phyloP scores from a whole-genome alignment of 1,140 invertebrate genomes.

The Neelides sp. region DNA sequence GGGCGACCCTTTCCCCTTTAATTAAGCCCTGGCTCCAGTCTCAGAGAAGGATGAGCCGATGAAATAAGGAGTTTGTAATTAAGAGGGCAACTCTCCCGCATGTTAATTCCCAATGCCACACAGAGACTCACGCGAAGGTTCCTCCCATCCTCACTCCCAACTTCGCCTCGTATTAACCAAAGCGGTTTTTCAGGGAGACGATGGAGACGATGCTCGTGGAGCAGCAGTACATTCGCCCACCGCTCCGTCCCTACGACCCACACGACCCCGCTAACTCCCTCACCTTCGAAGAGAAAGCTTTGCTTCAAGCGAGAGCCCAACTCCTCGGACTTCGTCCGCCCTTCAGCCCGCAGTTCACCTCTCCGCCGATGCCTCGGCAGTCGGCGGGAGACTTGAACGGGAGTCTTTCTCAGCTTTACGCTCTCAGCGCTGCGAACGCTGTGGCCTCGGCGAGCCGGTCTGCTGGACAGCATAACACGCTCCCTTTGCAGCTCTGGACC shows the following conservation, averaged over 20 bases:
- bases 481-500: slow-evolving; percentile 34
- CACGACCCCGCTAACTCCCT: slow-evolving; percentile 56
- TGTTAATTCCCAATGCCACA: too few species aligned
- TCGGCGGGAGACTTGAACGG: slow-evolving; percentile 24
- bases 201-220: slow-evolving; percentile 70
- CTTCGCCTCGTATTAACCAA: too few species aligned
- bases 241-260: slow-evolving; percentile 57
- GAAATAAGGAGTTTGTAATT: too few species aligned
- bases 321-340: slow-evolving; percentile 27
- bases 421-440: slow-evolving; percentile 29
- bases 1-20: too few species aligned
- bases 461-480: slow-evolving; percentile 13
- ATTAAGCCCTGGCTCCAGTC: too few species aligned
- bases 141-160: too few species aligned
- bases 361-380: slow-evolving; percentile 30
- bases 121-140: too few species aligned
- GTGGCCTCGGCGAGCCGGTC: neutral
- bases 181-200: slow-evolving; percentile 52
- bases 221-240: slow-evolving; percentile 58
- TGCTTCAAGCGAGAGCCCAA: slow-evolving; percentile 38
- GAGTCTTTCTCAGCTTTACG: slow-evolving; percentile 31
- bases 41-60: too few species aligned
- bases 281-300: slow-evolving; percentile 59
- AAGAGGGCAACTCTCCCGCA: too few species aligned
- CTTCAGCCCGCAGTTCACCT: slow-evolving; percentile 16